These are phyloP conservation scores for Pangasius sanitwongsei DNA, from an alignment of 2,797 vertebrate genomes.

Conservation along the genomic window DNA sequence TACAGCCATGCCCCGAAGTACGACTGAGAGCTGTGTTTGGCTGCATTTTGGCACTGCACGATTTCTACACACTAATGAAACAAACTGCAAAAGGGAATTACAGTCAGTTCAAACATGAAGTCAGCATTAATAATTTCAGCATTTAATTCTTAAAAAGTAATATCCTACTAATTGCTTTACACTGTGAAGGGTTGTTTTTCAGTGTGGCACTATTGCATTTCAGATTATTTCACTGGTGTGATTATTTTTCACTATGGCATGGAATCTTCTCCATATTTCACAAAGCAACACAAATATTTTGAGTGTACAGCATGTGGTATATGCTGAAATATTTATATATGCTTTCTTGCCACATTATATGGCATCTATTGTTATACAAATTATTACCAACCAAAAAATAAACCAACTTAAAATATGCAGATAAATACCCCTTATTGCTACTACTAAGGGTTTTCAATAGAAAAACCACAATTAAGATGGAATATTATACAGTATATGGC, in stretches of 20 bases:
- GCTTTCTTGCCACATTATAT: not conserved
- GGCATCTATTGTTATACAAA: not conserved
- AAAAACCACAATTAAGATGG: not conserved
- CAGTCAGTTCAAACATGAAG: not conserved
- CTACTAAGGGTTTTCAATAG: not conserved
- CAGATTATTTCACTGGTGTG: not conserved
- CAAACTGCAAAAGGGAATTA: not conserved
- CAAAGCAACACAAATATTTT: not conserved
- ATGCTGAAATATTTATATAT: not conserved
- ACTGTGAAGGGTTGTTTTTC: not conserved
- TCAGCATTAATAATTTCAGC: not conserved
- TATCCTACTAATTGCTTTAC: not conserved
- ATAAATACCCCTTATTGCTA: not conserved
- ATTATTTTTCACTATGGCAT: not conserved
- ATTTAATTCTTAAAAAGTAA: not conserved
- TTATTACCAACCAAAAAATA: not conserved
- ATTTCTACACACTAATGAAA: not conserved
- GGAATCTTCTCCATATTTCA: not conserved
- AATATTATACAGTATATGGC: not conserved
- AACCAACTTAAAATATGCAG: not conserved
- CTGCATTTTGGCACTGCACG: not conserved
- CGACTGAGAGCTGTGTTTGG: too few relatives aligned
- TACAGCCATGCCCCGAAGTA: too few relatives aligned
- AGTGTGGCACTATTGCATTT: not conserved
- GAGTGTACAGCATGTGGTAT: not conserved